Conservation (phyloP, 2,113 vertebrate genomes). For the Podarcis raffonei region DNA sequence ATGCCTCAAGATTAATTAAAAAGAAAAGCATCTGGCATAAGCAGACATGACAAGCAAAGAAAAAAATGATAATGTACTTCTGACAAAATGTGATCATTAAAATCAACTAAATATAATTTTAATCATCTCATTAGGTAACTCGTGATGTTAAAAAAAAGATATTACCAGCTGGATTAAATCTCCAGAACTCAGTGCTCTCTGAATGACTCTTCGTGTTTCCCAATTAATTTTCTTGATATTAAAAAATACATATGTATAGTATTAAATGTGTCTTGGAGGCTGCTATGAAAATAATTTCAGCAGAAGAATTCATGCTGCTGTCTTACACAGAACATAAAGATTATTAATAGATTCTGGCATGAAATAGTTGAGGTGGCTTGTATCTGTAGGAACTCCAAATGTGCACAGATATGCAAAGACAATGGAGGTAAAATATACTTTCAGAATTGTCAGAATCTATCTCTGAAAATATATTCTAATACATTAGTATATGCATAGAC, state of each 20-base stretch:
- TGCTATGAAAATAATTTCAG: not conserved
- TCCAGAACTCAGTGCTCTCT: not conserved
- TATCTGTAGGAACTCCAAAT: not conserved
- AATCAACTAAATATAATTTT: conserved; percentile 23
- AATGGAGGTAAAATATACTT: too few relatives aligned
- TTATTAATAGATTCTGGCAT: not conserved
- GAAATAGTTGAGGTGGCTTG: not conserved
- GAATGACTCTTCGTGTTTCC: not conserved
- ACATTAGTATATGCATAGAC: not conserved
- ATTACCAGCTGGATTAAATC: not conserved
- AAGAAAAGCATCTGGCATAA: conserved; percentile 28
- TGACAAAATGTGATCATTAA: not conserved
- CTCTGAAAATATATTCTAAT: not conserved
- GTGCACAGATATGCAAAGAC: not conserved
- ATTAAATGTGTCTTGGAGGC: not conserved
- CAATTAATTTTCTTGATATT: conserved; percentile 16
- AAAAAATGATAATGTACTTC: not conserved
- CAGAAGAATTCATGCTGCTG: not conserved
- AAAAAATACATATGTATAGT: conserved; percentile 1
- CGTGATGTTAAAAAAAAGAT: not conserved
- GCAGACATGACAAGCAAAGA: not conserved
- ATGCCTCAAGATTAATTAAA: conserved; percentile 19
- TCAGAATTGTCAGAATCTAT: not conserved
- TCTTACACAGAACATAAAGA: not conserved
- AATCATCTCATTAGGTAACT: conserved; percentile 12